Conservation (phyloP, 2,113 vertebrate genomes). For the Apus apus region DNA sequence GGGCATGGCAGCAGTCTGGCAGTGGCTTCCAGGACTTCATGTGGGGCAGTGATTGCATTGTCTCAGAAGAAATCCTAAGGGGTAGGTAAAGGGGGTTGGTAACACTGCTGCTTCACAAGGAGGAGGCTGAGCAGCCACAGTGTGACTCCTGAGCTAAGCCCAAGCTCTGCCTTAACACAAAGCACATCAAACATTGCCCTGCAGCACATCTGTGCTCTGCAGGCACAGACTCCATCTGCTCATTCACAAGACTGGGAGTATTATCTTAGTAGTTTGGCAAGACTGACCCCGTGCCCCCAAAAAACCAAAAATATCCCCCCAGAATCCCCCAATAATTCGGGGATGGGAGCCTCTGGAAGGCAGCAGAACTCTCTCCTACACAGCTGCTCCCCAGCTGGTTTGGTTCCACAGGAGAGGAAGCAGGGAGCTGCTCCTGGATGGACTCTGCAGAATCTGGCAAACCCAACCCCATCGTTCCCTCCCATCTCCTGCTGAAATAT, state of each 20-base stretch:
- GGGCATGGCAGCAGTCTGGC: conserved; percentile 2
- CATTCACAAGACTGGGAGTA: background rate
- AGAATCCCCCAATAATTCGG: background rate
- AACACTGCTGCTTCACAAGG: background rate
- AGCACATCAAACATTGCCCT: background rate
- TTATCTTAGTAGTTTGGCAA: background rate
- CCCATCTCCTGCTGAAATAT: background rate
- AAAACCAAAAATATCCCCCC: rapidly evolving
- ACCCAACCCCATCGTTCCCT: background rate
- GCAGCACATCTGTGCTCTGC: background rate
- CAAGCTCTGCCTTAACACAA: background rate
- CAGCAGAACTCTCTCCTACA: background rate
- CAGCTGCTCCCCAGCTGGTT: background rate
- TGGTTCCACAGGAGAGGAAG: background rate
- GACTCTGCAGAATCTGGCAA: background rate
- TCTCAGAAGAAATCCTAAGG: conserved; percentile 13
- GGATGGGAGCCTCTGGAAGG: background rate
- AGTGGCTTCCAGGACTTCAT: conserved; percentile 1
- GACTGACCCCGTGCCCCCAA: background rate
- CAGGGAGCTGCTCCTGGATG: background rate
- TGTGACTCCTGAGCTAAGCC: background rate
- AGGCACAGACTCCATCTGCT: background rate
- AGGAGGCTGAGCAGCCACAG: background rate
- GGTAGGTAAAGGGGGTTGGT: conserved; percentile 42
- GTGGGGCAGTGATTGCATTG: conserved; percentile 24